phyloP scores from a whole-genome alignment of 2,888 invertebrate species.

The Megamerina dolium region DNA sequence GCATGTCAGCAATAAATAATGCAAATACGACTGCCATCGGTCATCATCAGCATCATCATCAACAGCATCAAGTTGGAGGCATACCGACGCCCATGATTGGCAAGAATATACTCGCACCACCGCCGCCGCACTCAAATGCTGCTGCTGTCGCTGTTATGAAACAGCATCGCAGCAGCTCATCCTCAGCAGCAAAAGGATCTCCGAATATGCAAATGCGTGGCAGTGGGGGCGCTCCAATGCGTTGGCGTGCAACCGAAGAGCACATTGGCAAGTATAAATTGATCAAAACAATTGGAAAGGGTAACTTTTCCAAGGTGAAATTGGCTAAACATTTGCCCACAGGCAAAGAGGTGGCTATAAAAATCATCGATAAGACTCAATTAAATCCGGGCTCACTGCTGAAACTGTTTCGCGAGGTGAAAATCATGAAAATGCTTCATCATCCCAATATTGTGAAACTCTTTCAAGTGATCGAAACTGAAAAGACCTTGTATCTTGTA shows the following conservation, averaged over 20 bases:
- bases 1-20: slow-evolving; percentile 32
- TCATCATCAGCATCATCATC: slow-evolving; percentile 34
- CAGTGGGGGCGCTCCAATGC: slow-evolving; percentile 62
- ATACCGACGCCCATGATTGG: slow-evolving; percentile 32
- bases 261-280: slow-evolving; percentile 99
- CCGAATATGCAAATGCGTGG: slow-evolving; percentile 60
- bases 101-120: slow-evolving; percentile 41
- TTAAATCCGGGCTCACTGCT: slow-evolving; percentile 97
- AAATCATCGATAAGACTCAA: slow-evolving; percentile 99
- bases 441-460: slow-evolving; percentile 99
- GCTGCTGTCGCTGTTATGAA: slow-evolving; percentile 46
- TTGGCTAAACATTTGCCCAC: slow-evolving; percentile 99
- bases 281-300: slow-evolving; percentile 98
- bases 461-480: slow-evolving; percentile 99
- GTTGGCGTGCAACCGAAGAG: slow-evolving; percentile 81
- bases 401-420: slow-evolving; percentile 89
- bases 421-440: slow-evolving; percentile 99
- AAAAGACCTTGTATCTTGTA: slow-evolving; percentile 98
- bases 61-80: slow-evolving; percentile 22
- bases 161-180: slow-evolving; percentile 45
- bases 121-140: slow-evolving; percentile 47
- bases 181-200: slow-evolving; percentile 59
- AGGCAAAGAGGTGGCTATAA: slow-evolving; percentile 98
- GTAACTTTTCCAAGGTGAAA: slow-evolving; percentile 99
- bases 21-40: slow-evolving; percentile 28